phyloP scores from a whole-genome alignment of 2,797 vertebrate species.

The Danio choprae region DNA sequence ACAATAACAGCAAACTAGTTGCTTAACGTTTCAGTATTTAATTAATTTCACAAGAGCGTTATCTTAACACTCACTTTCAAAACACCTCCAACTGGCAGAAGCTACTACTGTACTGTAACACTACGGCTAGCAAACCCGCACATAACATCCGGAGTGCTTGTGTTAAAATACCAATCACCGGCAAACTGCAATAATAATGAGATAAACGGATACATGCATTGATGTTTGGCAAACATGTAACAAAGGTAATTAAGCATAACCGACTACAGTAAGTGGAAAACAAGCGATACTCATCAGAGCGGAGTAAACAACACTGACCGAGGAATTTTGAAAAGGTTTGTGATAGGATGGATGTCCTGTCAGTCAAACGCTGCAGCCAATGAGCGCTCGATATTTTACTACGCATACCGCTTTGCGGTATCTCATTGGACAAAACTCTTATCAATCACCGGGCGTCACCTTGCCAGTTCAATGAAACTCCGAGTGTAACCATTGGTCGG shows the following conservation, averaged over 20 bases:
- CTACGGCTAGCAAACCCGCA: neutral
- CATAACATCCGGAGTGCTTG: neutral
- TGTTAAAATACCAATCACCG: neutral
- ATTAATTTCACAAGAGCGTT: neutral
- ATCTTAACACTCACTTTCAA: neutral
- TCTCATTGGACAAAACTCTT: slow-evolving; percentile 48
- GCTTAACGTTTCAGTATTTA: too few relatives aligned
- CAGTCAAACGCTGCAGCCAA: slow-evolving; percentile 43
- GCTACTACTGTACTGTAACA: neutral
- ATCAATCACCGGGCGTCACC: slow-evolving; percentile 59
- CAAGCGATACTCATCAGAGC: neutral
- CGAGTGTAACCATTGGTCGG: slow-evolving; percentile 62
- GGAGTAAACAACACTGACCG: neutral
- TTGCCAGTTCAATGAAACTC: slow-evolving; percentile 64
- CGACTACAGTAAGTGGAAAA: neutral
- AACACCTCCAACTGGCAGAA: neutral
- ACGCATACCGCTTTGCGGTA: neutral
- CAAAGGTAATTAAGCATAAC: neutral
- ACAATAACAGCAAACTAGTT: too few relatives aligned
- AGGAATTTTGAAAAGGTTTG: neutral
- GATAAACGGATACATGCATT: neutral
- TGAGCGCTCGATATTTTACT: neutral
- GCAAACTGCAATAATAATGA: neutral
- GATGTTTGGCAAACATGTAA: neutral
- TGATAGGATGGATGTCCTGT: slow-evolving; percentile 28